Evolutionary conservation across 2,888 invertebrate species (phyloP).

Genomic region (Acanthosepion esculentum): DNA sequence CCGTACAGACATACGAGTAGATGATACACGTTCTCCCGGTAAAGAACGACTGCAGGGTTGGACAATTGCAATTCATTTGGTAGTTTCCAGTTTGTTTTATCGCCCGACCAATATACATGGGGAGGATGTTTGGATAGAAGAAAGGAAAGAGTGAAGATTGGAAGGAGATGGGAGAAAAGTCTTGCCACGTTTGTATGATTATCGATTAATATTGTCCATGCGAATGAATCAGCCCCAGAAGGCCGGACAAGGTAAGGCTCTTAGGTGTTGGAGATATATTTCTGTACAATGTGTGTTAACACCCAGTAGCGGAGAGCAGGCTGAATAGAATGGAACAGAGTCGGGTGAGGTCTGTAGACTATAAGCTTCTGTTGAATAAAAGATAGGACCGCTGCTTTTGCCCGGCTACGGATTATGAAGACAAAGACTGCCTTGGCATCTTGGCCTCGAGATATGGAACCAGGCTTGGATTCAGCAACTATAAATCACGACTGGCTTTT

Average conservation of each 20-base stretch:
- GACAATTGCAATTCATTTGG: not conserved
- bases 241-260: not conserved
- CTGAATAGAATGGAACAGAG: not conserved
- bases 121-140: not conserved
- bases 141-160: not conserved
- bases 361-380: not conserved
- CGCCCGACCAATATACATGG: not conserved
- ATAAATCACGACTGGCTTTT: not conserved
- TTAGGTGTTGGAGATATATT: conserved; percentile 33
- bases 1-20: too few relatives aligned
- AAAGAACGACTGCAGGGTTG: not conserved
- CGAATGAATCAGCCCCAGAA: not conserved
- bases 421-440: not conserved
- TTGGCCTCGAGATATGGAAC: not conserved
- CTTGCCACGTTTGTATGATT: not conserved
- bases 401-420: not conserved
- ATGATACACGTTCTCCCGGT: not conserved
- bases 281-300: conserved; percentile 33
- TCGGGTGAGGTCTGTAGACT: not conserved
- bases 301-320: not conserved
- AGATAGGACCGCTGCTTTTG: conserved; percentile 2
- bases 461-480: not conserved
- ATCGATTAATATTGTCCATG: not conserved
- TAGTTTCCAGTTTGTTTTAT: conserved; percentile 6
- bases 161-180: not conserved